A percentile compares a stretch with the other conserved stretches of the same genome.
These are phyloP conservation scores for Stenichneumon culpator DNA, from an alignment of 2,888 invertebrate species.

Conservation along the genomic window DNA sequence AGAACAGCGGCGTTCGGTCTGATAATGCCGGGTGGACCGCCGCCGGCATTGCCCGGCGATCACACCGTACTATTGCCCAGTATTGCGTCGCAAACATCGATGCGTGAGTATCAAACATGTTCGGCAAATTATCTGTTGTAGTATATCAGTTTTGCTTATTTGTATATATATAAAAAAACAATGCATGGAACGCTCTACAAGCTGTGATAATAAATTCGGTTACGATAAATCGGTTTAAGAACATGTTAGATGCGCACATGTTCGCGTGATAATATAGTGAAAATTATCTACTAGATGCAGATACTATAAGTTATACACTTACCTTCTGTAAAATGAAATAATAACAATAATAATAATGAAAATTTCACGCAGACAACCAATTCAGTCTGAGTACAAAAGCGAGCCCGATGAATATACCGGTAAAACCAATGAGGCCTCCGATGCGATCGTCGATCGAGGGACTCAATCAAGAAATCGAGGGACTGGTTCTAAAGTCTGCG, in stretches of 20 bases:
- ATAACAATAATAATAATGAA: background rate
- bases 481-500: constrained; percentile 88
- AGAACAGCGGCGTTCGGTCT: constrained; percentile 85
- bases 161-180: background rate
- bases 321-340: too few relatives aligned
- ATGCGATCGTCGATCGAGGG: constrained; percentile 95
- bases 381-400: constrained; percentile 85
- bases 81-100: constrained; percentile 86
- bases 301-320: too few relatives aligned
- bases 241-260: too few relatives aligned
- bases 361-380: constrained; percentile 79
- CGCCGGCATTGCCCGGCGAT: constrained; percentile 87
- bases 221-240: too few relatives aligned
- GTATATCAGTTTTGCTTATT: background rate
- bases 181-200: too few relatives aligned
- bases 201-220: too few relatives aligned
- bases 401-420: constrained; percentile 87
- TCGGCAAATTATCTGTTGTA: background rate
- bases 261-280: too few relatives aligned
- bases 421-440: constrained; percentile 88
- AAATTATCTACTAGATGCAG: too few relatives aligned
- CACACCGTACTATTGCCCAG: constrained; percentile 86
- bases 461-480: constrained; percentile 94
- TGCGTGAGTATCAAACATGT: constrained; percentile 78
- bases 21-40: constrained; percentile 84